A percentile compares a stretch with the other conserved stretches of the same genome.
Evolutionary conservation across 2,888 invertebrate genomes (phyloP).

Genomic region (Chalcosyrphus nemorum): DNA sequence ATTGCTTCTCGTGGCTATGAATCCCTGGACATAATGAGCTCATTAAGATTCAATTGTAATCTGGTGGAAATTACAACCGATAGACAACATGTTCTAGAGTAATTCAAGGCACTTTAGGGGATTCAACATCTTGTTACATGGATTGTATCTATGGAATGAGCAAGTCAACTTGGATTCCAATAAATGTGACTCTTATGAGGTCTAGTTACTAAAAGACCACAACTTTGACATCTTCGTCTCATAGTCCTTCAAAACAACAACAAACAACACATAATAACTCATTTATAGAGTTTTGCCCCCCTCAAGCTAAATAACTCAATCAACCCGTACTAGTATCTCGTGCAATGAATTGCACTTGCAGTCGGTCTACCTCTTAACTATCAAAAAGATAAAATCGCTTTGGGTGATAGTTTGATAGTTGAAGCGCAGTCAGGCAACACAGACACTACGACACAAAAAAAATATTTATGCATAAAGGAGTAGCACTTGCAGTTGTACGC

Average conservation of each 20-base stretch:
- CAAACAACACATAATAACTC: constrained; percentile 67
- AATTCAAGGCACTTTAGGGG: constrained; percentile 59
- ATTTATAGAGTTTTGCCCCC: constrained; percentile 64
- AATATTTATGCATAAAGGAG: constrained; percentile 65
- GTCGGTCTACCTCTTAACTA: constrained; percentile 31
- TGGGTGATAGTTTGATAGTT: constrained; percentile 73
- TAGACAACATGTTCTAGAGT: constrained; percentile 34
- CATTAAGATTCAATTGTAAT: constrained; percentile 62
- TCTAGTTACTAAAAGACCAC: background rate
- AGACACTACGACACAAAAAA: constrained; percentile 47
- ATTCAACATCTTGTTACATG: constrained; percentile 2
- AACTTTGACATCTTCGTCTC: constrained; percentile 23
- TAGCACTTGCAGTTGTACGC: constrained; percentile 5
- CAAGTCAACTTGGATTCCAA: background rate
- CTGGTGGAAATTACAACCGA: constrained; percentile 49
- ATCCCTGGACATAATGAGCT: constrained; percentile 54
- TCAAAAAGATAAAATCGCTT: constrained; percentile 69
- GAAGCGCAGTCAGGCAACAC: constrained; percentile 59
- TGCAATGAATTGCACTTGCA: constrained; percentile 5
- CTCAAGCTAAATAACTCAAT: constrained; percentile 72
- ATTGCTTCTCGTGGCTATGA: constrained; percentile 16
- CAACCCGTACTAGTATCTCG: constrained; percentile 42
- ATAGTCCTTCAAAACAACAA: background rate
- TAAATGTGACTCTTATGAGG: background rate
- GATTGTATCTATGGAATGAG: too few relatives aligned